These are phyloP conservation scores for Mallotus villosus DNA, from an alignment of 2,797 vertebrate species.

Conservation along the genomic window DNA sequence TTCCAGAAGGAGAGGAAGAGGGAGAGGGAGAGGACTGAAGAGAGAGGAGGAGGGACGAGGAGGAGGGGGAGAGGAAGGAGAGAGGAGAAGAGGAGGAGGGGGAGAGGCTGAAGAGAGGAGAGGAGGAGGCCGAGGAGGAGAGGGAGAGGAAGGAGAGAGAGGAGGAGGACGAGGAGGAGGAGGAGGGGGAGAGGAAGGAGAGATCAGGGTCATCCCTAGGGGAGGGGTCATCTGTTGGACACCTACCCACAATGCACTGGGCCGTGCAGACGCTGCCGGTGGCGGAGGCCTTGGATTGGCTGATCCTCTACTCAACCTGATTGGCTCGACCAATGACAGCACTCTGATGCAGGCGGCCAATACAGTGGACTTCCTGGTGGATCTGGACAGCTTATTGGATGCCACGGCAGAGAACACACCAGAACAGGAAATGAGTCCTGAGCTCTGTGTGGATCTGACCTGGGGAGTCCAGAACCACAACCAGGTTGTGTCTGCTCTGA, in stretches of 20 bases:
- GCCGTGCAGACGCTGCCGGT: conserved; percentile 51
- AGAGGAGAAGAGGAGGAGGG: no score
- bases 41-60: conserved; percentile 31
- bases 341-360: conserved; percentile 87
- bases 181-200: background rate
- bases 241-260: conserved; percentile 14
- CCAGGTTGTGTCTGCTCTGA: no score
- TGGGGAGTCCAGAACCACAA: background rate
- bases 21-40: conserved; percentile 33
- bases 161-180: no score
- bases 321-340: conserved; percentile 79
- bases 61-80: conserved; percentile 9
- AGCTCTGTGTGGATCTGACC: conserved; percentile 31
- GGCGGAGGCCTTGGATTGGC: conserved; percentile 57
- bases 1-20: conserved; percentile 77
- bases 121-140: no score
- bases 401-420: conserved; percentile 73
- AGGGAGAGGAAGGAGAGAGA: conserved; percentile 25
- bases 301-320: conserved; percentile 83
- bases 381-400: conserved; percentile 82
- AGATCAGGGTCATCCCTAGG: background rate
- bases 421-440: conserved; percentile 70
- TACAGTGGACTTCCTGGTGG: conserved; percentile 83
- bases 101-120: conserved; percentile 44
- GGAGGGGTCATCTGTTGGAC: background rate